A percentile compares a stretch with the other conserved stretches of the same genome.
Conservation (phyloP, 2,113 vertebrate species). For the Numenius arquata region DNA sequence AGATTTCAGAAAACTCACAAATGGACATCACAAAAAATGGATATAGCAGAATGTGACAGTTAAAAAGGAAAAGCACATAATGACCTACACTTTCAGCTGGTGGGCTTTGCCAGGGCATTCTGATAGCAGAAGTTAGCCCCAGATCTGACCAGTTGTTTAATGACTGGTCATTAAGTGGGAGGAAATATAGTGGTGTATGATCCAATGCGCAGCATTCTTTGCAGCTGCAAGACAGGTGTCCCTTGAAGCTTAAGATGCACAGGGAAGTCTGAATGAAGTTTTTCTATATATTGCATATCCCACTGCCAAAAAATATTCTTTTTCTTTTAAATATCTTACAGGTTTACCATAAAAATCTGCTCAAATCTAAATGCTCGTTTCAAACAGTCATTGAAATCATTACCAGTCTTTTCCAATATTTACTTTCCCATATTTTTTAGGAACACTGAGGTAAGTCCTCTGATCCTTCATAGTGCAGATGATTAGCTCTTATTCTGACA, state of each 20-base stretch:
- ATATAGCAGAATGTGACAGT: background rate
- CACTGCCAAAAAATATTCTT: background rate
- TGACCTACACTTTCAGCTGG: background rate
- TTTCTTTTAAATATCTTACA: background rate
- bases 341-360: background rate
- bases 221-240: background rate
- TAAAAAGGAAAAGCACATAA: background rate
- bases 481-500: background rate
- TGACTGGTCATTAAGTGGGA: background rate
- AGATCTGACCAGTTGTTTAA: background rate
- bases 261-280: background rate
- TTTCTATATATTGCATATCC: background rate
- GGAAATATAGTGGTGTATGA: rapidly evolving
- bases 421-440: background rate
- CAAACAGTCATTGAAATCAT: background rate
- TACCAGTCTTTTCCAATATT: background rate
- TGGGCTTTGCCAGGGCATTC: background rate
- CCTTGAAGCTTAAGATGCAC: background rate
- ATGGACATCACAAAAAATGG: background rate
- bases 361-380: background rate
- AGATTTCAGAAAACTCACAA: background rate
- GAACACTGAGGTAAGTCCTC: background rate
- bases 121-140: background rate
- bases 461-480: background rate
- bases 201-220: background rate